Percentiles rank a stretch among this genome's conserved stretches.
phyloP scores from a whole-genome alignment of 2,797 vertebrate genomes.

The Esox masquinongy region DNA sequence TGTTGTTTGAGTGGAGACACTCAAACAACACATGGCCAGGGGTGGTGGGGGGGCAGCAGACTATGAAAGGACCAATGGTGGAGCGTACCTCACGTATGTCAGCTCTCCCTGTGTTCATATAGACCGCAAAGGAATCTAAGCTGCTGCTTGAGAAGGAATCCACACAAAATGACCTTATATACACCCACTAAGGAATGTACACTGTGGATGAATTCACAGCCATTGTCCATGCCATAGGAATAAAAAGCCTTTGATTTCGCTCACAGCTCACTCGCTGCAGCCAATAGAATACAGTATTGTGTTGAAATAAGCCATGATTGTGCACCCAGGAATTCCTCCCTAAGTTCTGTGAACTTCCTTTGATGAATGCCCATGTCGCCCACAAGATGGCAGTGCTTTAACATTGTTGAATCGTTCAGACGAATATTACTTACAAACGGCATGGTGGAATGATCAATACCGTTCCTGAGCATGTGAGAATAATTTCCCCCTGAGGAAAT shows the following conservation, averaged over 20 bases:
- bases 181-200: not conserved
- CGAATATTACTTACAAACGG: not conserved
- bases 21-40: conserved; percentile 28
- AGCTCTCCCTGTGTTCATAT: not conserved
- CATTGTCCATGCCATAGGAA: not conserved
- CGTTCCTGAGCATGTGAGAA: conserved; percentile 17
- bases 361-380: conserved; percentile 2
- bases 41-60: not conserved
- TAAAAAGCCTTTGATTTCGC: not conserved
- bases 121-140: not conserved
- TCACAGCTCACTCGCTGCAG: not conserved
- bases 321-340: not conserved
- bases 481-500: conserved; percentile 2
- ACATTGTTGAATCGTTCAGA: not conserved
- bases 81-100: not conserved
- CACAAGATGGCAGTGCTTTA: conserved; percentile 68
- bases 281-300: not conserved
- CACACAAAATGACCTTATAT: not conserved
- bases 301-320: not conserved
- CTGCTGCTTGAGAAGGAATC: not conserved
- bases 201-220: not conserved
- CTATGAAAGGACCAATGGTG: not conserved
- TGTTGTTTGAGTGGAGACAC: not conserved
- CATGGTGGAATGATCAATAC: conserved; percentile 18
- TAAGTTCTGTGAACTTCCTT: not conserved